Evolutionary conservation across 1,140 invertebrate genomes (phyloP), one percentile per base, ranked within the genome.

Genomic region (Theocolax elegans): DNA sequence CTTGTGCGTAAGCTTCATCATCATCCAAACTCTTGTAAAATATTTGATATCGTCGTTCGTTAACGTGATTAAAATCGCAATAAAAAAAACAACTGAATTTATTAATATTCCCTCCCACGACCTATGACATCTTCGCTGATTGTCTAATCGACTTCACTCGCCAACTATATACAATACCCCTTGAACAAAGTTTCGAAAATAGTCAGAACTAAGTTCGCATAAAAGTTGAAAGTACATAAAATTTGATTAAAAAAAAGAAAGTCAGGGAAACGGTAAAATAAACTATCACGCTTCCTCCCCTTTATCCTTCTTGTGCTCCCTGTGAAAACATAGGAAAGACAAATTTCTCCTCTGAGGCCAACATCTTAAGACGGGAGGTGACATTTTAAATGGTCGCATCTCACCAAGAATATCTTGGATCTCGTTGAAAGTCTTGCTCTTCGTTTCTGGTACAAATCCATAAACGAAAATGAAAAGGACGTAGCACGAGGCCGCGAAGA

Each of bases 401-500:
- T 59, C 59, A 19, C 44, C 70, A 0, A 86, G 60, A 17, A 83
- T 78, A 3, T 75, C 74, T 49, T 87, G 83, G 59, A 87, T 87
- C 35, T 86, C 81, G 0, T 64, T 72, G 17, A 87, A 86, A 1
- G 79, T 86, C 46, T 84, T 85, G 31, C 83, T 82, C 65, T 86
- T 87, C 1, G 87, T 88, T 66, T 88, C 87, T 0, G 83, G 87
- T 15, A 87, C 72, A 44, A 74, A 79, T 4, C 77, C 64, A 3
- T 77, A 71, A n/a, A 86, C 81, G 56, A 84, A 83, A 7, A 83
- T 4, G 38, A 85, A 82, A 0, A 80, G 77, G 0, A 81, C 19
- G 13, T 77, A 79, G 35, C 80, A 92, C 69, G 91, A 90, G 1
- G 87, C 86, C 0, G 92, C 85, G 81, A 96, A 97, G 67, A 92